These are phyloP conservation scores for Reticulitermes speratus DNA, from an alignment of 1,140 invertebrate genomes.

Conservation along the genomic window DNA sequence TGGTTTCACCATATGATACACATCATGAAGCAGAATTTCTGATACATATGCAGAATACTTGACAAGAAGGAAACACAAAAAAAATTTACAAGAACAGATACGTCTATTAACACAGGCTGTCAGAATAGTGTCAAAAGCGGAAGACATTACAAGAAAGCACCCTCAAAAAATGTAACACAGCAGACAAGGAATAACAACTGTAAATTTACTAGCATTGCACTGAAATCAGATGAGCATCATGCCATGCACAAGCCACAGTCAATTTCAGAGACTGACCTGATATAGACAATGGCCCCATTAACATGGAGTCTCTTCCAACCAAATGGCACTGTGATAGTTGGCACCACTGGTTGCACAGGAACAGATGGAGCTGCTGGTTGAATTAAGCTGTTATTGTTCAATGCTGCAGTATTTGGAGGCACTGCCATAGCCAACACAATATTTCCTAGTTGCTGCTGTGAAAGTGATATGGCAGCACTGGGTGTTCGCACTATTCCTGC, in stretches of 20 bases:
- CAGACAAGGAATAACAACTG: too few relatives aligned
- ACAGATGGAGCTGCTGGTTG: slow-evolving; percentile 36
- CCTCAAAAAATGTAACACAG: too few relatives aligned
- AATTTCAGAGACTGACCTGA: slow-evolving; percentile 50
- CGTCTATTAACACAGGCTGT: too few relatives aligned
- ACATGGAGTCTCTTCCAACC: slow-evolving; percentile 56
- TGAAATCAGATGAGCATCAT: too few relatives aligned
- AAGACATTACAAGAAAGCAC: too few relatives aligned
- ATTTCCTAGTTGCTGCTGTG: slow-evolving; percentile 38
- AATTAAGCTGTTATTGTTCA: slow-evolving; percentile 33
- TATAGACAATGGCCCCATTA: slow-evolving; percentile 55
- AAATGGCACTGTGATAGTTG: slow-evolving; percentile 50
- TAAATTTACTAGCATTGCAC: too few relatives aligned
- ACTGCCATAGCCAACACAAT: slow-evolving; percentile 45
- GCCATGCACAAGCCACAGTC: not conserved
- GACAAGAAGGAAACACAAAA: too few relatives aligned
- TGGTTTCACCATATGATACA: too few relatives aligned
- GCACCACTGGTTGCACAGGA: slow-evolving; percentile 40
- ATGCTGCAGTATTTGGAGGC: slow-evolving; percentile 42
- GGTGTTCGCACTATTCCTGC: slow-evolving; percentile 28
- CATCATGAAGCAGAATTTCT: too few relatives aligned
- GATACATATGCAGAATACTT: too few relatives aligned
- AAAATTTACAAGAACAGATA: too few relatives aligned
- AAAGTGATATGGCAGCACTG: slow-evolving; percentile 25
- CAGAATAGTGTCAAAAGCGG: too few relatives aligned